A percentile compares a stretch with the other conserved stretches of the same genome.
phyloP scores from a whole-genome alignment of 2,797 vertebrate genomes.

The Iguana delicatissima region DNA sequence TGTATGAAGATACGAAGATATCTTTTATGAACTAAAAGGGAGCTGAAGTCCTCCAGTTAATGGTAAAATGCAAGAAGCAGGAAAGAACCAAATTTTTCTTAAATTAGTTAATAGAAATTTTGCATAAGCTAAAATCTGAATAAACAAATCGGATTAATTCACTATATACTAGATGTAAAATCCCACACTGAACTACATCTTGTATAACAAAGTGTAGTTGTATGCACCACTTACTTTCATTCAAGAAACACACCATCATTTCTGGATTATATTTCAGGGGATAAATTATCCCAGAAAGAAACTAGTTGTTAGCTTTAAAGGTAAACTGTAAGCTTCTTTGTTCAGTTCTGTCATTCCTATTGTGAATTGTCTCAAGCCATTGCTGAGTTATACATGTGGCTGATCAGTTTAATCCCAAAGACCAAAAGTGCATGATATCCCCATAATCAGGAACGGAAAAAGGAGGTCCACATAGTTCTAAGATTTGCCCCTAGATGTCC shows the following conservation, averaged over 20 bases:
- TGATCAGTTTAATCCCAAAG: not conserved
- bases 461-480: not conserved
- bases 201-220: not conserved
- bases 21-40: constrained; percentile 14
- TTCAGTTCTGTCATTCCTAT: not conserved
- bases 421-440: not conserved
- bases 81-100: constrained; percentile 2
- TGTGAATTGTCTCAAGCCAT: not conserved
- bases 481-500: not conserved
- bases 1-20: constrained; percentile 14
- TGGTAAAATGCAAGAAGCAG: not conserved
- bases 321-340: not conserved
- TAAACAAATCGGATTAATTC: not conserved
- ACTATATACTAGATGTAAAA: not conserved
- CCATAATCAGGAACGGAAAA: not conserved
- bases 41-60: not conserved
- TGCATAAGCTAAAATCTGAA: not conserved
- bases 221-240: not conserved
- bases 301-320: not conserved
- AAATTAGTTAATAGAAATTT: not conserved
- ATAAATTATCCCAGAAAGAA: not conserved
- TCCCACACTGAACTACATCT: not conserved
- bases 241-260: not conserved
- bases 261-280: not conserved
- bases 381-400: not conserved